Percentiles rank a stretch among this genome's conserved stretches.
phyloP scores from a whole-genome alignment of 2,797 vertebrate species.

The Enteromius treurensis region DNA sequence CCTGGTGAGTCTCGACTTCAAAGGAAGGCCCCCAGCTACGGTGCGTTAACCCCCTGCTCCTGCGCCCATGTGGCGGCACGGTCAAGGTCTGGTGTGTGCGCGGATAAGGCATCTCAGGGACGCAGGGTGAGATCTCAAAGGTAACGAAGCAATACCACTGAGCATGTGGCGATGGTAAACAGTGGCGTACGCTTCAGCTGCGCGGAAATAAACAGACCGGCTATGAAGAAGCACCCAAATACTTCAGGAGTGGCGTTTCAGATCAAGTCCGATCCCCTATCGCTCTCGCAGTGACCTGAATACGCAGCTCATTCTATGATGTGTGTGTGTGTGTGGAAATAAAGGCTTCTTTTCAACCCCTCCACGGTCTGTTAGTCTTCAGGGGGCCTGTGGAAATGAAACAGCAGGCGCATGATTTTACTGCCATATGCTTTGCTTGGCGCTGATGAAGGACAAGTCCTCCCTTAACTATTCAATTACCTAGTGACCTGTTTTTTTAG shows the following conservation, averaged over 20 bases:
- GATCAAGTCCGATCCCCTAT: constrained; percentile 27
- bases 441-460: constrained; percentile 47
- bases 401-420: constrained; percentile 50
- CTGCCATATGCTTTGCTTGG: constrained; percentile 55
- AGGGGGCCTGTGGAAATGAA: constrained; percentile 46
- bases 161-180: constrained; percentile 58
- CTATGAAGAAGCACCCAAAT: not conserved
- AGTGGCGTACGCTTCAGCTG: constrained; percentile 52
- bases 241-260: constrained; percentile 20
- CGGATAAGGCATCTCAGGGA: constrained; percentile 61
- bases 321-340: constrained; percentile 23
- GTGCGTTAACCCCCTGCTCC: constrained; percentile 70
- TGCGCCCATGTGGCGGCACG: constrained; percentile 69
- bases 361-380: constrained; percentile 28
- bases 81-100: constrained; percentile 61
- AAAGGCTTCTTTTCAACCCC: constrained; percentile 35
- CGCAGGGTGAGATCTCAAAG: constrained; percentile 30
- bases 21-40: constrained; percentile 70
- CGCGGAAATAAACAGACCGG: constrained; percentile 52
- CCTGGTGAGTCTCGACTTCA: constrained; percentile 66
- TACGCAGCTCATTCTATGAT: not conserved
- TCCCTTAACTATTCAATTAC: constrained; percentile 55
- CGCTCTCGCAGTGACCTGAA: constrained; percentile 24
- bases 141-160: not conserved
- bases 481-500: constrained; percentile 38